These are phyloP conservation scores for Prenolepis imparis DNA, from an alignment of 2,888 invertebrate genomes.

Conservation along the genomic window DNA sequence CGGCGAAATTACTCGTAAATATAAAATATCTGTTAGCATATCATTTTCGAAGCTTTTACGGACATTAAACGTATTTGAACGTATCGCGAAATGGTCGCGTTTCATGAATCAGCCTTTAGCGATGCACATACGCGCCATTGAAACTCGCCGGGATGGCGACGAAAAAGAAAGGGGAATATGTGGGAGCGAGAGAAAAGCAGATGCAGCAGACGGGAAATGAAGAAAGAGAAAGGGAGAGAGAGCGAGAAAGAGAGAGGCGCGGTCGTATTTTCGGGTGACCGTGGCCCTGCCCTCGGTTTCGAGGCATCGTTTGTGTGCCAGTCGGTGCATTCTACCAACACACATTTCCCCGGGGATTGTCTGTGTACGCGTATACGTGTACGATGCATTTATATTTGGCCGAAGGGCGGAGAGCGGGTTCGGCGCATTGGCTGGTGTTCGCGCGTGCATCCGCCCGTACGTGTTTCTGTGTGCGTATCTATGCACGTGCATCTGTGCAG, in stretches of 20 bases:
- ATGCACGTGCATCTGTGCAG: constrained; percentile 69
- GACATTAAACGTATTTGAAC: not conserved
- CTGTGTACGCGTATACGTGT: constrained; percentile 39
- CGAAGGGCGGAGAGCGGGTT: constrained; percentile 67
- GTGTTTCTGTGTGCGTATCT: constrained; percentile 7
- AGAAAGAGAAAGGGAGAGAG: constrained; percentile 57
- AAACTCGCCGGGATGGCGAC: constrained; percentile 74
- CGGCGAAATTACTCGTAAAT: not conserved
- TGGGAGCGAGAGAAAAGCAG: constrained; percentile 56
- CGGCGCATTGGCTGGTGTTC: constrained; percentile 18
- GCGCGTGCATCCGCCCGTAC: constrained; percentile 19
- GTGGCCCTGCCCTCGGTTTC: constrained; percentile 83
- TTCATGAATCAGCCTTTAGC: constrained; percentile 75
- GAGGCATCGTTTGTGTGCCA: constrained; percentile 74
- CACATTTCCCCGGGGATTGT: not conserved
- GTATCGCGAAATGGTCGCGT: constrained; percentile 59
- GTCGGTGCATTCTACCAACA: constrained; percentile 74
- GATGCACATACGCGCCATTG: constrained; percentile 73
- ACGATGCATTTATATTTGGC: constrained; percentile 73
- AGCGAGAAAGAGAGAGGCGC: constrained; percentile 64
- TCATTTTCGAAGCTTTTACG: not conserved
- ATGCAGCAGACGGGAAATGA: constrained; percentile 34
- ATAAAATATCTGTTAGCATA: not conserved
- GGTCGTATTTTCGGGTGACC: constrained; percentile 84
- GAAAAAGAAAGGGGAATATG: constrained; percentile 49